Percentiles rank a stretch among this genome's conserved stretches.
These are phyloP conservation scores for Melanostoma scalare DNA, from an alignment of 2,888 invertebrate genomes.

Conservation along the genomic window DNA sequence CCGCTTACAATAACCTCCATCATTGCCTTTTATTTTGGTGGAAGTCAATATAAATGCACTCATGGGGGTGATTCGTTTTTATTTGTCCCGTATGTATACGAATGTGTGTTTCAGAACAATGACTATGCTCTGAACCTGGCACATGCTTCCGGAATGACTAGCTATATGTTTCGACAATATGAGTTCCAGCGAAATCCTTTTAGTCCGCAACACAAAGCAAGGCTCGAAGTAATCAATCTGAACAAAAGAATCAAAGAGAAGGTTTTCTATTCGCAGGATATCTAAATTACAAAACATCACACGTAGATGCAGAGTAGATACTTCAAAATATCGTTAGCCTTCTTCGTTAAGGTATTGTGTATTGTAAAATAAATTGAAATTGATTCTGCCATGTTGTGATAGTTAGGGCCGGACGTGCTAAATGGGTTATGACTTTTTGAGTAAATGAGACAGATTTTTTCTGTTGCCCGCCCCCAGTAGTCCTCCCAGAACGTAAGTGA, in stretches of 20 bases:
- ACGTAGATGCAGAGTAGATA: conserved; percentile 31
- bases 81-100: background rate
- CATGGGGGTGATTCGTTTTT: background rate
- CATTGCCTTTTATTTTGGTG: conserved; percentile 23
- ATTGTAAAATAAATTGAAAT: conserved; percentile 61
- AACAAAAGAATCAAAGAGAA: conserved; percentile 47
- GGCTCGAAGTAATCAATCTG: conserved; percentile 39
- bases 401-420: too few species aligned
- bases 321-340: conserved; percentile 8
- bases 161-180: conserved; percentile 48
- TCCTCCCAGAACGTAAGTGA: too few species aligned
- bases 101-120: conserved; percentile 4
- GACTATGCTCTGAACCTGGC: background rate
- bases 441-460: too few species aligned
- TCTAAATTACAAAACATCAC: conserved; percentile 35
- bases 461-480: too few species aligned
- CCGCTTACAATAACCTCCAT: background rate
- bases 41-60: conserved; percentile 7
- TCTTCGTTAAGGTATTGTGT: conserved; percentile 17
- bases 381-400: conserved; percentile 27
- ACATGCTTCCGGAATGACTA: conserved; percentile 64
- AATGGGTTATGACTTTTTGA: too few species aligned
- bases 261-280: conserved; percentile 32
- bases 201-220: background rate
- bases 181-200: conserved; percentile 44